Evolutionary conservation across 2,113 vertebrate genomes (phyloP).

Genomic region (Eptesicus fuscus): DNA sequence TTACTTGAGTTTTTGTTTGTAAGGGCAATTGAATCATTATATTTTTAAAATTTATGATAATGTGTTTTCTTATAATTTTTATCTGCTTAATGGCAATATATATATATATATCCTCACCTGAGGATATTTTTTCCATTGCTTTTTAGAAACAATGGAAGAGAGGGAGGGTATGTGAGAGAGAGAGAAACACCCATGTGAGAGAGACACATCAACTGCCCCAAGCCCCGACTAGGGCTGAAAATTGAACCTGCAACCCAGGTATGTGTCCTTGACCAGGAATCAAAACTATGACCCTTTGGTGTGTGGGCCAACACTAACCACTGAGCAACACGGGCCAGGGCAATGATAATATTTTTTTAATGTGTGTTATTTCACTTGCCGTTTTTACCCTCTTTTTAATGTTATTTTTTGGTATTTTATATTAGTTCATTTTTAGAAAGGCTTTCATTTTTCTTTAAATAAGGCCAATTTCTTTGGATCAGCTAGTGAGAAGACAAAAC

Average conservation of each 20-base stretch:
- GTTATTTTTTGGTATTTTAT: not conserved
- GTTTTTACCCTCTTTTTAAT: not conserved
- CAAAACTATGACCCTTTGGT: too few relatives aligned
- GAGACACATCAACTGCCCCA: too few relatives aligned
- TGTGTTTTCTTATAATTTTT: not conserved
- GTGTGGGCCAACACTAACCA: too few relatives aligned
- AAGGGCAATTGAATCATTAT: not conserved
- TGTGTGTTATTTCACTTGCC: not conserved
- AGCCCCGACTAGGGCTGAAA: too few relatives aligned
- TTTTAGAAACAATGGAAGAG: too few relatives aligned
- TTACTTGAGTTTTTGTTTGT: not conserved
- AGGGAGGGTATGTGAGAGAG: too few relatives aligned
- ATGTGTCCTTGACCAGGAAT: too few relatives aligned
- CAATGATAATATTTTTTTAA: not conserved
- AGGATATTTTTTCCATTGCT: too few relatives aligned
- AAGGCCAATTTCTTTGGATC: not conserved
- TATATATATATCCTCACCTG: too few relatives aligned
- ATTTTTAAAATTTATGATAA: not conserved
- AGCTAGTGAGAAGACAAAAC: not conserved
- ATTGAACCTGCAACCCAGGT: too few relatives aligned
- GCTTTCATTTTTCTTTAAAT: not conserved
- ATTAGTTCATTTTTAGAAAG: not conserved
- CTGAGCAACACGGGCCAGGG: too few relatives aligned
- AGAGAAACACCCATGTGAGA: too few relatives aligned
- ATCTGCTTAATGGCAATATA: not conserved